Conservation (phyloP, 2,113 vertebrate genomes). For the Platanista minor region DNA sequence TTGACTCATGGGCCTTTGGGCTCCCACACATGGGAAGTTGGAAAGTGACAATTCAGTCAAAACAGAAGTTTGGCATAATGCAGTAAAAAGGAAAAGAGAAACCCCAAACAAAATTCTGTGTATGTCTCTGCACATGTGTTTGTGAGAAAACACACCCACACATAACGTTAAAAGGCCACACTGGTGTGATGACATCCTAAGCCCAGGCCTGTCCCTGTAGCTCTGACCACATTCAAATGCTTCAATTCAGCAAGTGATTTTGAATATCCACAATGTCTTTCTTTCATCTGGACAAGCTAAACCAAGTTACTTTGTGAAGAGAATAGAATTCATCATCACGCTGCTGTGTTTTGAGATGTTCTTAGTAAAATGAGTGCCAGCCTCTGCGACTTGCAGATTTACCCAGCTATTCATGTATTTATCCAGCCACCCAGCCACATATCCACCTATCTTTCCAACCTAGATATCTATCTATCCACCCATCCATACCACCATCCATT, state of each 20-base stretch:
- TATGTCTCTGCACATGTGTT: conserved; percentile 32
- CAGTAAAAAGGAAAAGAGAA: conserved; percentile 38
- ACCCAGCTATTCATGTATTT: not conserved
- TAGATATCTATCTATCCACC: not conserved
- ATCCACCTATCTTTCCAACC: not conserved
- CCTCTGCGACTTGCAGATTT: not conserved
- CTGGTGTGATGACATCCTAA: not conserved
- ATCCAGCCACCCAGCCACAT: not conserved
- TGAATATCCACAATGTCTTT: not conserved
- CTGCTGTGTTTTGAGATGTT: not conserved
- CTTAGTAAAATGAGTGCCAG: not conserved
- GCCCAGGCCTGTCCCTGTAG: not conserved
- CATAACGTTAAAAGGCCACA: not conserved
- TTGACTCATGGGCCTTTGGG: not conserved
- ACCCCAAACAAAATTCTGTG: conserved; percentile 3
- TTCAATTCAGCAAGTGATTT: not conserved
- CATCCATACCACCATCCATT: not conserved
- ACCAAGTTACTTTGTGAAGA: not conserved
- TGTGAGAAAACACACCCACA: conserved; percentile 50
- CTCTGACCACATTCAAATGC: not conserved
- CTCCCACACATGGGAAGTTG: conserved; percentile 36
- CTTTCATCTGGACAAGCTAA: not conserved
- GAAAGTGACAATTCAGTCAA: conserved; percentile 55
- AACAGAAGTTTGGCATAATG: conserved; percentile 61
- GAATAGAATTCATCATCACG: not conserved